Evolutionary conservation across 1,140 invertebrate species (phyloP).

Genomic region (Neodiprion fabricii): DNA sequence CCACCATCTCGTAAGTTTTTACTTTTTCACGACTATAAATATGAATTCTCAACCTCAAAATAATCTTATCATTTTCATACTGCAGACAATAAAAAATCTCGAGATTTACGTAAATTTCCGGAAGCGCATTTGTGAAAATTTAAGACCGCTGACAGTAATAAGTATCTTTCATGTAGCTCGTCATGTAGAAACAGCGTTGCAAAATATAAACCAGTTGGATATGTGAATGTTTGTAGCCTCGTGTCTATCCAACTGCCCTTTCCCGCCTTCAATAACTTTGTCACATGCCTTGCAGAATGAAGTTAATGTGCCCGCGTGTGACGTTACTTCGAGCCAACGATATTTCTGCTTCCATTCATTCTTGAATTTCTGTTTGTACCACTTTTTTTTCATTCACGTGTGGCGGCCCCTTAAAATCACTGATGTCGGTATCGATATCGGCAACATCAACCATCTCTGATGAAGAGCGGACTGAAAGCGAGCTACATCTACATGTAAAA

Average conservation of each 20-base stretch:
- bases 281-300: conserved; percentile 17
- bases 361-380: conserved; percentile 13
- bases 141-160: too few relatives aligned
- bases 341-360: conserved; percentile 20
- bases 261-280: conserved; percentile 17
- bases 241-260: neutral
- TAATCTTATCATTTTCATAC: too few relatives aligned
- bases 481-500: too few relatives aligned
- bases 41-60: too few relatives aligned
- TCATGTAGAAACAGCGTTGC: too few relatives aligned
- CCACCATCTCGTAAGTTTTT: too few relatives aligned
- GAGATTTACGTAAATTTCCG: too few relatives aligned
- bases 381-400: conserved; percentile 13
- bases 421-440: neutral
- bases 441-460: neutral
- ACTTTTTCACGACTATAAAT: too few relatives aligned
- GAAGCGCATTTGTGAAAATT: too few relatives aligned
- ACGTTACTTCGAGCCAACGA: conserved; percentile 16
- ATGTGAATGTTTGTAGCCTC: neutral
- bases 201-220: neutral
- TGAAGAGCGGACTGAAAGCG: neutral
- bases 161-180: too few relatives aligned
- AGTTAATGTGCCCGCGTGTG: neutral
- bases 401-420: neutral
- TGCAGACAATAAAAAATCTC: too few relatives aligned